A percentile compares a stretch with the other conserved stretches of the same genome.
Evolutionary conservation across 30 jellyfish, hydroid and myxozoan genomes (phyloP).

Genomic region (Aurelia aurita): DNA sequence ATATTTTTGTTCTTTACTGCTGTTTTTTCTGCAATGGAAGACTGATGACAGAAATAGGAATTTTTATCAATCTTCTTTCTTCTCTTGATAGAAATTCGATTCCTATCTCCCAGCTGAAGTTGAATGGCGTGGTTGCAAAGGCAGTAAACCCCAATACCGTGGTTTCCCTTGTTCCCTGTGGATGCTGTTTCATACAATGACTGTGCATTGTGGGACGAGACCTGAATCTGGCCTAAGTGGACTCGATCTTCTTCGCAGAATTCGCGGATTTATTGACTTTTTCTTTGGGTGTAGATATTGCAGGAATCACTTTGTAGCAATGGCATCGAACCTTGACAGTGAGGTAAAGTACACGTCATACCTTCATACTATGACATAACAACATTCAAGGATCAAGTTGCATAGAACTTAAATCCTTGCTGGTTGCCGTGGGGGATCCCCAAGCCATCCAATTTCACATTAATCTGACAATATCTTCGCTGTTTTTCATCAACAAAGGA

Average conservation of each 20-base stretch:
- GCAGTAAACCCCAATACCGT: slow-evolving; percentile 85
- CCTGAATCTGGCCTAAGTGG: slow-evolving; percentile 69
- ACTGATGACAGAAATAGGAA: too few species aligned
- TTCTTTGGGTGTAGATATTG: slow-evolving; percentile 93
- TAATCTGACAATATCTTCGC: too few species aligned
- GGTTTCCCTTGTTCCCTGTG: slow-evolving; percentile 98
- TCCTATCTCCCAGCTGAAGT: slow-evolving; percentile 81
- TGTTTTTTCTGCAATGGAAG: too few species aligned
- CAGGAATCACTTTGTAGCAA: slow-evolving; percentile 92
- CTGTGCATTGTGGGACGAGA: slow-evolving; percentile 83
- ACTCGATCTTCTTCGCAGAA: slow-evolving; percentile 58
- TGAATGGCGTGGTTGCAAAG: slow-evolving; percentile 92
- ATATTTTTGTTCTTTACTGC: too few species aligned
- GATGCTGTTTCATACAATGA: slow-evolving; percentile 87
- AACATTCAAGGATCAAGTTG: too few species aligned
- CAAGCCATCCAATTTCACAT: too few species aligned
- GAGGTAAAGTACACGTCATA: slow-evolving; percentile 48
- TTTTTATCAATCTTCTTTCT: not conserved
- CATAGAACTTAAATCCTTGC: too few species aligned
- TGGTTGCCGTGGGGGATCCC: too few species aligned
- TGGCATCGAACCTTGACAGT: slow-evolving; percentile 79
- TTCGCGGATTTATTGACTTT: slow-evolving; percentile 78
- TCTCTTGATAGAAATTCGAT: slow-evolving; percentile 64
- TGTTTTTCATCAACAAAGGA: too few species aligned
- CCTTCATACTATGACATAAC: not conserved